Evolutionary conservation across 2,113 vertebrate species (phyloP), one percentile per base, ranked within the genome.

Genomic region (Suricata suricatta): DNA sequence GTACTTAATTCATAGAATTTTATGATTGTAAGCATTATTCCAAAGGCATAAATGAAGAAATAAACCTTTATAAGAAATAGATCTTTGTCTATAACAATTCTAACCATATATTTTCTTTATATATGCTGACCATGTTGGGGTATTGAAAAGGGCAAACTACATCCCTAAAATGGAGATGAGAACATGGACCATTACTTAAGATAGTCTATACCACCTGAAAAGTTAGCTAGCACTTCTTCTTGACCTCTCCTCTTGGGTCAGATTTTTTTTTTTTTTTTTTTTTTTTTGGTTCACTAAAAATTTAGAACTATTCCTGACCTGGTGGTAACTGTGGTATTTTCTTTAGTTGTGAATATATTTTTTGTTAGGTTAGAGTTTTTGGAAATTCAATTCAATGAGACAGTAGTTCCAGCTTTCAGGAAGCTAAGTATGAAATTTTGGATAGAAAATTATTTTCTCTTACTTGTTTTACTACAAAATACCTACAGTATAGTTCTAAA

Each of bases 381-480:
- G 19, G 23, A 95, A 95, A 85, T 96, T 85, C 12, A 96, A 29
- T 19, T 66, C 44, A 47, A 41, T 72, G 9, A 84, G 41, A 72
- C 3, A 54, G 16, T 25, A 93, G 33, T 71, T 95, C 7, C 4
- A 60, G 21, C 13, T 94, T 90, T 69, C 35, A 11, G 29, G 41
- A 12, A 92, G 33, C 17, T 87, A 68, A 87, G 72, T 76, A 85
- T 74, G 7, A 84, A 97, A 88, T 4, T 57, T 50, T 74, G 19
- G 35, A 88, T 80, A 25, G 27, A 80, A 95, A 95, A 76, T 52
- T 35, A 81, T 19, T 38, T 71, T 81, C 11, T 81, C 31, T 35
- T 35, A 68, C 19, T 92, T 77, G 5, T 95, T 84, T 93, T 68
- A 94, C 77, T 96, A 69, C 3, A 64, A 89, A 86, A 52, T 91